Conservation (phyloP, 2,113 vertebrate species). For the Ondatra zibethicus region DNA sequence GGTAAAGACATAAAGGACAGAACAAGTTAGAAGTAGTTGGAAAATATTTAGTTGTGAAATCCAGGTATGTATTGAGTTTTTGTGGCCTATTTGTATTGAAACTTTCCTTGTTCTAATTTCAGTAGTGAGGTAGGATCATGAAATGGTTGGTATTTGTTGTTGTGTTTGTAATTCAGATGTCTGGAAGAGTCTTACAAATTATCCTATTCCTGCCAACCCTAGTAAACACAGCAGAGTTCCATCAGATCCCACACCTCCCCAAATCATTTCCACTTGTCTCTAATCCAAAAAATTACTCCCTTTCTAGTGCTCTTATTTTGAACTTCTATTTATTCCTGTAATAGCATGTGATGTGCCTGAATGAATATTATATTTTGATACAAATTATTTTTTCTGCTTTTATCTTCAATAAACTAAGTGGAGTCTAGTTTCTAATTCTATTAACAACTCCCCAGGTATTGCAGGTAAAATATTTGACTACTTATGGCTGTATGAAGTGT, state of each 20-base stretch:
- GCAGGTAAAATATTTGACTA: neutral
- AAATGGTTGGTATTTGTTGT: neutral
- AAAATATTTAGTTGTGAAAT: constrained; percentile 1
- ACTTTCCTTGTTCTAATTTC: accelerated
- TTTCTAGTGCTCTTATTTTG: neutral
- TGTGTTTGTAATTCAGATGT: neutral
- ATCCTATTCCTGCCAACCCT: accelerated
- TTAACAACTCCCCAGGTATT: neutral
- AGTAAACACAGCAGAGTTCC: neutral
- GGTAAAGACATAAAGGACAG: too few species aligned
- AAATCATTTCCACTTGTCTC: neutral
- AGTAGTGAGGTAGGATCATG: neutral
- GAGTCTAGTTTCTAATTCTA: neutral
- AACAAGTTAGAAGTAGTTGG: neutral
- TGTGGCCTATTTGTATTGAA: neutral
- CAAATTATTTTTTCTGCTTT: neutral
- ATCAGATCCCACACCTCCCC: neutral
- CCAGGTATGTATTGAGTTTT: neutral
- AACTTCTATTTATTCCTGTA: neutral
- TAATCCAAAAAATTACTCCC: accelerated
- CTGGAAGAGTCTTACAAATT: neutral
- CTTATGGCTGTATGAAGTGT: neutral
- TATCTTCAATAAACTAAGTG: neutral
- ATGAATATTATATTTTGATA: neutral
- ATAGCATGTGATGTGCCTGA: neutral